These are phyloP conservation scores for Camelus dromedarius DNA, from an alignment of 2,113 vertebrate species.

Conservation along the genomic window DNA sequence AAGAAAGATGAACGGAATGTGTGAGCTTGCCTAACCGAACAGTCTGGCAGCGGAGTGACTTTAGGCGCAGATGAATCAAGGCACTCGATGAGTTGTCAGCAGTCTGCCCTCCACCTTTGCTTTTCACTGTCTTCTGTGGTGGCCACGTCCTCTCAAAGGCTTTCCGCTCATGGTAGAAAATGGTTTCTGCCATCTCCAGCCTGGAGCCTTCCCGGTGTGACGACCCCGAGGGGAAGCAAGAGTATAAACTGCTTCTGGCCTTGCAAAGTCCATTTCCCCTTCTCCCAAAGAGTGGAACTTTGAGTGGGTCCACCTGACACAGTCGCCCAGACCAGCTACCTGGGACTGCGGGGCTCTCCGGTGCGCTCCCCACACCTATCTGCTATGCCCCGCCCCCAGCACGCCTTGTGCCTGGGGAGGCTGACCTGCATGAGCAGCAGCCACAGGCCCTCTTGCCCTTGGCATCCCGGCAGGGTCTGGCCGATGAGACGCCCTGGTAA, in stretches of 20 bases:
- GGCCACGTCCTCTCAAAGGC: background rate
- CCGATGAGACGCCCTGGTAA: background rate
- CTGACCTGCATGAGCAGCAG: rapidly evolving
- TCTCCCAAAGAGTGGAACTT: background rate
- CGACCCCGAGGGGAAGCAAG: background rate
- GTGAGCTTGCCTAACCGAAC: rapidly evolving
- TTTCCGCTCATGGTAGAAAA: background rate
- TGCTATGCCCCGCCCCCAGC: too few species aligned
- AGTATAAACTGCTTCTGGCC: rapidly evolving
- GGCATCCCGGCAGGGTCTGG: background rate
- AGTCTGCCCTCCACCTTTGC: background rate
- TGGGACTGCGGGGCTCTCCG: background rate
- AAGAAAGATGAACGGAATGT: background rate
- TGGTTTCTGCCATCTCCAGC: background rate
- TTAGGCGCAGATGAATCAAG: background rate
- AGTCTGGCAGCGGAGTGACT: rapidly evolving
- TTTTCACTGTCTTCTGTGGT: background rate
- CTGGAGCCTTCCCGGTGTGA: background rate
- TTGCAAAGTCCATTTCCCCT: background rate
- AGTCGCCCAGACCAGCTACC: background rate
- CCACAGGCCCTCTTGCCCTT: background rate
- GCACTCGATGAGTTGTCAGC: rapidly evolving
- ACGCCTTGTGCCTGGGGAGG: background rate
- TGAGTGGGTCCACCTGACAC: background rate
- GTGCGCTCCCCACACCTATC: rapidly evolving